Evolutionary conservation across 2,888 invertebrate genomes (phyloP), one percentile per base, ranked within the genome.

Genomic region (Caenorhabditis becei): DNA sequence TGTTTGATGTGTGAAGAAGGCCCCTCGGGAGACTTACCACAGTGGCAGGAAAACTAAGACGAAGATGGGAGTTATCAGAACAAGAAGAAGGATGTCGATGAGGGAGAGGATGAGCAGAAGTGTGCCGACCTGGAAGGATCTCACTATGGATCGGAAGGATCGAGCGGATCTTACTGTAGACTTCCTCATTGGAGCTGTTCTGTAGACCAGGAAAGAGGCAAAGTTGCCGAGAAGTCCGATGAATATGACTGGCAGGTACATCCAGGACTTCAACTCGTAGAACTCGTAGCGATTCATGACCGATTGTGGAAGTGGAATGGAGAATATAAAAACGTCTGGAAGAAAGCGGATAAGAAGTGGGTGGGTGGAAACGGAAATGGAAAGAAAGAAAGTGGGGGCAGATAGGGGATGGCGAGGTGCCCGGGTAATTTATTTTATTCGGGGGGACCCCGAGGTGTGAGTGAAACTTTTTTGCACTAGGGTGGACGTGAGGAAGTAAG

Each of bases 191-290:
- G 59, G 77, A 2, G 77, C 62, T 11, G 77, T 77, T 18, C 71
- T 49, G 53, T 81, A 81, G 32, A 81, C 77, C 16, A 81, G 56
- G 51, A 81, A 81, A 8, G 71, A 66, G 11, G 72, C 77, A n/a
- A 81, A 77, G 56, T 81, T 81, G 44, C 80, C 80, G 35, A 81
- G 70, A n/a, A 81, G 54, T 26, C 80, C 80, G 26, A 81, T 67
- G 54, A 77, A 59, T 16, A 80, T 67, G 2, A 80, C 74, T 0
- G 80, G 80, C 8, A 80, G 32, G 44, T 80, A 80, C 49, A 74
- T 44, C 80, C 79, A 79, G 28, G 79, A 66, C 54, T 79, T 79
- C 26, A 79, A 58, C 62, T 72, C 79, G 37, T 79, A 79, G 72
- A 79, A 79, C 49, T 67, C 79, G 56, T 72, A 72, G 18, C 79